Evolutionary conservation across 2,888 invertebrate genomes (phyloP).

Genomic region (Aleiodes alternator): DNA sequence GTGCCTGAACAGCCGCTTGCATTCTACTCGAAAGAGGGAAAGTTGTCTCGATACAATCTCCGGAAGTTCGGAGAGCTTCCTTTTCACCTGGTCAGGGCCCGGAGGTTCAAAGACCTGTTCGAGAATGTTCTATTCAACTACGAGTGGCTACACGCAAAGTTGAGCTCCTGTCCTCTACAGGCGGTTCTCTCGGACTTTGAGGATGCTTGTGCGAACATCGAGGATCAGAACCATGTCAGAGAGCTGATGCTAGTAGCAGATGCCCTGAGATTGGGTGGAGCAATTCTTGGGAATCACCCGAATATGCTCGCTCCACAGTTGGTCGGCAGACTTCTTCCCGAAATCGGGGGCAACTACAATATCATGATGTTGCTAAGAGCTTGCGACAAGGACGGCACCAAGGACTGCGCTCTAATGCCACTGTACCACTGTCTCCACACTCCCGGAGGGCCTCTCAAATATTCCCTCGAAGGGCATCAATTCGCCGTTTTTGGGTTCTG

Average conservation of each 20-base stretch:
- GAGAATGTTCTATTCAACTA: slow-evolving; percentile 97
- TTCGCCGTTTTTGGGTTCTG: slow-evolving; percentile 97
- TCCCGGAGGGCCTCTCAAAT: slow-evolving; percentile 99
- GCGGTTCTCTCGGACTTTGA: slow-evolving; percentile 97
- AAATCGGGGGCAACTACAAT: slow-evolving; percentile 87
- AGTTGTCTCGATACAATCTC: slow-evolving; percentile 92
- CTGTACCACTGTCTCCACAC: slow-evolving; percentile 97
- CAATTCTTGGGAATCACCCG: slow-evolving; percentile 92
- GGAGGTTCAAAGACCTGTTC: slow-evolving; percentile 92
- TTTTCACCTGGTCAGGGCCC: slow-evolving; percentile 93
- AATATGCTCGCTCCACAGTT: slow-evolving; percentile 98
- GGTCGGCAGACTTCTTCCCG: slow-evolving; percentile 93
- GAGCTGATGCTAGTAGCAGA: slow-evolving; percentile 96
- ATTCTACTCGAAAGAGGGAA: slow-evolving; percentile 93
- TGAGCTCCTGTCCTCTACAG: slow-evolving; percentile 96
- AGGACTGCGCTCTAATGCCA: slow-evolving; percentile 93
- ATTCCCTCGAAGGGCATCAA: slow-evolving; percentile 97
- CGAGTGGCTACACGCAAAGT: slow-evolving; percentile 97
- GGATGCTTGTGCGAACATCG: slow-evolving; percentile 90
- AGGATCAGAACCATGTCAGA: slow-evolving; percentile 88
- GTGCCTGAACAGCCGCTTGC: slow-evolving; percentile 96
- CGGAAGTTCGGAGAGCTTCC: slow-evolving; percentile 98
- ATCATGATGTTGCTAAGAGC: slow-evolving; percentile 92
- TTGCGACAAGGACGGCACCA: slow-evolving; percentile 92
- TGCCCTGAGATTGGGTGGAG: slow-evolving; percentile 94